Conservation (phyloP, 2,113 vertebrate species). For the Poeciliopsis prolifica region DNA sequence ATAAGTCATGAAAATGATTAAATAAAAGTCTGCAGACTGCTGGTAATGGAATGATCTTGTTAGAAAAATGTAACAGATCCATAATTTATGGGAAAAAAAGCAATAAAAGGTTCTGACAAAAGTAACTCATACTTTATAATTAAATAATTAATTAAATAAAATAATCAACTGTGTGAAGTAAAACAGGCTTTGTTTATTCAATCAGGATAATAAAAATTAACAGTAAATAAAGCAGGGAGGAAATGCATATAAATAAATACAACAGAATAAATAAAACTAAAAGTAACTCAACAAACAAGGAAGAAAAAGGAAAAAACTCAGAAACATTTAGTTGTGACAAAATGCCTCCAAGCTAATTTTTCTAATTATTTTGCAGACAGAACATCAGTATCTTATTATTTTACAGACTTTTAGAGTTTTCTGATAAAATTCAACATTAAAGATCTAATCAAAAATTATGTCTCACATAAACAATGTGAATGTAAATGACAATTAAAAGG, state of each 20-base stretch:
- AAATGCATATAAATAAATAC: not conserved
- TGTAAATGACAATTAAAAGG: too few species aligned
- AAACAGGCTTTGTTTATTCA: not conserved
- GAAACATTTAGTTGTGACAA: not conserved
- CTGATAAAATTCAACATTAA: not conserved
- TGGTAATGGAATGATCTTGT: too few species aligned
- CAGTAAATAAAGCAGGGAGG: not conserved
- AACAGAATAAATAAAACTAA: not conserved
- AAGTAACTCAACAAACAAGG: not conserved
- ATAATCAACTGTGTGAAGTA: not conserved
- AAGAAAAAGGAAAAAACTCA: not conserved
- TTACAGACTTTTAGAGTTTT: too few species aligned
- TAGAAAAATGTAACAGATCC: not conserved
- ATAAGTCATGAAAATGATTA: not conserved
- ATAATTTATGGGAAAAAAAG: not conserved
- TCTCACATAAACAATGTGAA: too few species aligned
- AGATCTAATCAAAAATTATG: not conserved
- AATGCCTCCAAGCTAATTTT: not conserved
- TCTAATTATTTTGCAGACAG: not conserved
- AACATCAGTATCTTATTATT: not conserved
- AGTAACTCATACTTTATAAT: not conserved
- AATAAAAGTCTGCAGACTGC: not conserved
- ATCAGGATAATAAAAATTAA: not conserved
- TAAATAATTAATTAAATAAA: not conserved
- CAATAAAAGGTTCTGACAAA: not conserved